A percentile compares a stretch with the other conserved stretches of the same genome.
phyloP scores from a whole-genome alignment of 2,888 invertebrate species.

The Itoplectis maculator region DNA sequence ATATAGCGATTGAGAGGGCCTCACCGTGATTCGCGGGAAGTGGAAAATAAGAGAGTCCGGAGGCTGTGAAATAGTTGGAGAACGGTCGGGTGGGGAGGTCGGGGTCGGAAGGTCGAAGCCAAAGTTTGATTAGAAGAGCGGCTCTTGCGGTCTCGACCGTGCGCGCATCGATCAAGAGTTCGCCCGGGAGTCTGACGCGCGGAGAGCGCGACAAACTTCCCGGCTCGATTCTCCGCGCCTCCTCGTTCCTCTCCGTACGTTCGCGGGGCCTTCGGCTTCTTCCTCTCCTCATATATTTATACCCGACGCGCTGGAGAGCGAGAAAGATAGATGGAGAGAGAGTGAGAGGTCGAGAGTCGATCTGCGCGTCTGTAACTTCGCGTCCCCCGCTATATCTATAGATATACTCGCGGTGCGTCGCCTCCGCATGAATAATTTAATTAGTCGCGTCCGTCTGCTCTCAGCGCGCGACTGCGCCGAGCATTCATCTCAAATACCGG shows the following conservation, averaged over 20 bases:
- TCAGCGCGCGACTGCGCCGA: slow-evolving; percentile 3
- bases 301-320: not conserved
- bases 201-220: slow-evolving; percentile 60
- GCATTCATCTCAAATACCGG: slow-evolving; percentile 27
- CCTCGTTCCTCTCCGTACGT: too few species aligned
- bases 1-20: slow-evolving; percentile 22
- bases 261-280: too few species aligned
- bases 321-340: too few species aligned
- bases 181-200: slow-evolving; percentile 58
- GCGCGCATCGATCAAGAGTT: slow-evolving; percentile 63
- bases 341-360: not conserved
- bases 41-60: slow-evolving; percentile 25
- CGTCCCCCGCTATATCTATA: not conserved
- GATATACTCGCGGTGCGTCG: too few species aligned
- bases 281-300: slow-evolving; percentile 8
- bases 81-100: too few species aligned
- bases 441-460: slow-evolving; percentile 20
- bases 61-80: slow-evolving; percentile 14
- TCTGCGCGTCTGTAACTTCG: not conserved
- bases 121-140: slow-evolving; percentile 68
- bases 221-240: slow-evolving; percentile 18
- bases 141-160: slow-evolving; percentile 54
- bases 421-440: slow-evolving; percentile 45
- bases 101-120: slow-evolving; percentile 55
- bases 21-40: slow-evolving; percentile 44